A percentile compares a stretch with the other conserved stretches of the same genome.
Conservation (phyloP, 2,113 vertebrate species). For the Columba janthina region DNA sequence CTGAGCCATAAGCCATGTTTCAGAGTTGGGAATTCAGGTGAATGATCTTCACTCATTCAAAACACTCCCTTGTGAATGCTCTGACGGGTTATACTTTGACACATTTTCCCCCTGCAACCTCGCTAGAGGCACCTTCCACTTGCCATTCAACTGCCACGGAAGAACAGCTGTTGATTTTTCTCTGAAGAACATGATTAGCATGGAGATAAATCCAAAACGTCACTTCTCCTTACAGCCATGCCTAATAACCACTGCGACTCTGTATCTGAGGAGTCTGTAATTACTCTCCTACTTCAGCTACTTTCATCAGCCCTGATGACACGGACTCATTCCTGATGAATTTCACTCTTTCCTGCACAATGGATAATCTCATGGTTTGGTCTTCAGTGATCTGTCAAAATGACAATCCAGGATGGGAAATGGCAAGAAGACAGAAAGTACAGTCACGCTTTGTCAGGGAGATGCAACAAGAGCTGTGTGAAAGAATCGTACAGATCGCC, state of each 20-base stretch:
- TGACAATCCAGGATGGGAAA: slow-evolving; percentile 44
- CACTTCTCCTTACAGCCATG: slow-evolving; percentile 55
- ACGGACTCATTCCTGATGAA: slow-evolving; percentile 33
- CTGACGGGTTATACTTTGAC: slow-evolving; percentile 65
- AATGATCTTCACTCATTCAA: slow-evolving; percentile 64
- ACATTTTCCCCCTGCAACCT: slow-evolving; percentile 63
- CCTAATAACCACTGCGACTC: slow-evolving; percentile 43
- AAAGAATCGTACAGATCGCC: background rate
- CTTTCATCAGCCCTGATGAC: slow-evolving; percentile 59
- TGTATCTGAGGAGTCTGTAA: slow-evolving; percentile 21
- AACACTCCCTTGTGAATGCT: slow-evolving; percentile 56
- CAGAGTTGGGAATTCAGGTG: slow-evolving; percentile 56
- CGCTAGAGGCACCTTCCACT: slow-evolving; percentile 62
- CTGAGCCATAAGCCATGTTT: slow-evolving; percentile 38
- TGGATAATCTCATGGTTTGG: slow-evolving; percentile 44
- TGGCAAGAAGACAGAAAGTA: slow-evolving; percentile 43
- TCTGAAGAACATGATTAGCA: slow-evolving; percentile 70
- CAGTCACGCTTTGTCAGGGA: slow-evolving; percentile 17
- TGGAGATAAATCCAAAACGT: slow-evolving; percentile 56
- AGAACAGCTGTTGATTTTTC: slow-evolving; percentile 67
- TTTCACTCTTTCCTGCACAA: slow-evolving; percentile 5
- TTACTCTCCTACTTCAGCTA: slow-evolving; percentile 49
- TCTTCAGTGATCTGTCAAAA: slow-evolving; percentile 54
- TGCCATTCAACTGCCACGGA: slow-evolving; percentile 67
- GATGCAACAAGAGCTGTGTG: slow-evolving; percentile 19